Conservation (phyloP, 1,140 invertebrate species). For the Drosophila truncata region DNA sequence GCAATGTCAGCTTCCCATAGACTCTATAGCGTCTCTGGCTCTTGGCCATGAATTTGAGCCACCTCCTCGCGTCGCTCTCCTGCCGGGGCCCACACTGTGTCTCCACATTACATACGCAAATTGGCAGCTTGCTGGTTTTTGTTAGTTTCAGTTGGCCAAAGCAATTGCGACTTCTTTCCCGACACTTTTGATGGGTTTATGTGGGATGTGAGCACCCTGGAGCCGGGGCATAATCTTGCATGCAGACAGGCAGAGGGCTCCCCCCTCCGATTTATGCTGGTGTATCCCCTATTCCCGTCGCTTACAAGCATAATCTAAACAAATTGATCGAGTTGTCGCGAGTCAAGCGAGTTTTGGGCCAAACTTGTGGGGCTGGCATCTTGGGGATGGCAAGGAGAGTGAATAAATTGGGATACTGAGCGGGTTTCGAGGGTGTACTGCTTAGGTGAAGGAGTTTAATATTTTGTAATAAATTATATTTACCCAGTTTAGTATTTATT, state of each 20-base stretch:
- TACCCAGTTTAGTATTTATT: no score
- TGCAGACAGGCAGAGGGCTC: neutral
- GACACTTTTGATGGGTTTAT: conserved; percentile 59
- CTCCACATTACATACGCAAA: conserved; percentile 58
- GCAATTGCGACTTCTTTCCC: conserved; percentile 44
- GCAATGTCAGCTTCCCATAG: conserved; percentile 20
- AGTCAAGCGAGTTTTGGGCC: conserved; percentile 13
- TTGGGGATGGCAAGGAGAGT: neutral
- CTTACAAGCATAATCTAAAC: conserved; percentile 58
- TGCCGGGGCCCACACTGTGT: conserved; percentile 3
- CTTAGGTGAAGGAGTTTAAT: neutral
- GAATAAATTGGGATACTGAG: neutral
- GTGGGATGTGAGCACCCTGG: conserved; percentile 5
- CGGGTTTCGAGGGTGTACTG: neutral
- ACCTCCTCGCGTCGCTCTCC: no score
- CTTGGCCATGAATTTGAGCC: conserved; percentile 36
- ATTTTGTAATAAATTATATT: neutral
- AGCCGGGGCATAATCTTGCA: conserved; percentile 1
- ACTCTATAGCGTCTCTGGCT: neutral
- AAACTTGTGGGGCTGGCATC: conserved; percentile 25
- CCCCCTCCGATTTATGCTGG: neutral
- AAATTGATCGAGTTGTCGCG: conserved; percentile 73
- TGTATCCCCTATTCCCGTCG: neutral
- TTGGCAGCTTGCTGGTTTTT: conserved; percentile 54
- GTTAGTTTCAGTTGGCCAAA: conserved; percentile 46